phyloP scores from a whole-genome alignment of 2,888 invertebrate genomes.

The Periphyllus acericola region DNA sequence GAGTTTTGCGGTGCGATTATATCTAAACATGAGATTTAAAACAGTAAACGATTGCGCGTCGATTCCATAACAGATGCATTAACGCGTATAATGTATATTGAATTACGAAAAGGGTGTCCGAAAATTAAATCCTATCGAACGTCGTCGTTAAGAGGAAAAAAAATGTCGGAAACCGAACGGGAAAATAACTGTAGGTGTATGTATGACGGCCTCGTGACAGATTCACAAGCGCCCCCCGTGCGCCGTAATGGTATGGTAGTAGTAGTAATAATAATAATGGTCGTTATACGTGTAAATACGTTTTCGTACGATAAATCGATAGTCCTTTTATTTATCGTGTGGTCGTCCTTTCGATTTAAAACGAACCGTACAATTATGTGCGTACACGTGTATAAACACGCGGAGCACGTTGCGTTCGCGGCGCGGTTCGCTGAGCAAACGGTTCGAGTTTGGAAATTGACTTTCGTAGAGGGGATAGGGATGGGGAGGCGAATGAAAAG shows the following conservation, averaged over 20 bases:
- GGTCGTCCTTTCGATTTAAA: background rate
- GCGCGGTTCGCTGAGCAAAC: background rate
- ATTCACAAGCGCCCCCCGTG: no score
- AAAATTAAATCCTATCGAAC: background rate
- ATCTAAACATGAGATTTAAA: no score
- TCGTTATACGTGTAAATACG: background rate
- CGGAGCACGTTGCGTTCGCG: background rate
- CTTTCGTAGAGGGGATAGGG: background rate
- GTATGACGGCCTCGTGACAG: no score
- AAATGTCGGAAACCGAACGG: background rate
- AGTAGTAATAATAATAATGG: background rate
- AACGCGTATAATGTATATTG: no score
- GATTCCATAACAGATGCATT: no score
- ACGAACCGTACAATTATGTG: background rate
- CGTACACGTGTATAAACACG: background rate
- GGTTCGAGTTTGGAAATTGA: background rate
- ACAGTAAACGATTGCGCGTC: no score
- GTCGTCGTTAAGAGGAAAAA: background rate
- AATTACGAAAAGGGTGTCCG: no score
- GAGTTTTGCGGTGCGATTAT: no score
- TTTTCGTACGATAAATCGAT: background rate
- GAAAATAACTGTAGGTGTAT: background rate
- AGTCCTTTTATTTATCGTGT: background rate
- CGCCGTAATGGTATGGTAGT: background rate
- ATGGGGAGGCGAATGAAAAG: background rate